Base-by-base conservation (phyloP, 2,888 invertebrate genomes). In the Polymixis lichenea region DNA sequence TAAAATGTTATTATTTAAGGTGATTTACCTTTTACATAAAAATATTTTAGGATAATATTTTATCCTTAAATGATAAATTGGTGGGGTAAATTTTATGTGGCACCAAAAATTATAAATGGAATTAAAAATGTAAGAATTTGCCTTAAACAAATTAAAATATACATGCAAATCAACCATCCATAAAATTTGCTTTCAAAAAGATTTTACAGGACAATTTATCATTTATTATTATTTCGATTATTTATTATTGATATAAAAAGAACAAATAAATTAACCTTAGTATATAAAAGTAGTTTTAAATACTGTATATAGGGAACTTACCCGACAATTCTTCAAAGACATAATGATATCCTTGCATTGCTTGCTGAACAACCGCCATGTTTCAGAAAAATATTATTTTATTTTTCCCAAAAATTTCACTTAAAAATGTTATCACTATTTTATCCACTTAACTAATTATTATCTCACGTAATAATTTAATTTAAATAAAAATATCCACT, bases 271-370 rank as follows among this genome's bases (percentile, higher is more conserved):
- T n/a, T n/a, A n/a, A 25, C 0, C 0, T 46, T 11, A 5, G 11
- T 6, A 46, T 13, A 15, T 22, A 49, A 13, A 49, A 17, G 2
- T 25, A 1, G 9, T 17, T 17, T 51, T 51, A 6, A 22, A 2
- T 28, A 22, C 2, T 28, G 15, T 51, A 0, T 25, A 51, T 15
- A 66, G 25, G 13, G 17, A 43, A 75, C 87, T 84, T 55, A 87
- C 87, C 87, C 1, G 87, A 78, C 43, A 87, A 84, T 72, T 87
- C 87, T 13, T 87, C 74, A 43, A 87, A 86, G 11, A 88, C 61
- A 77, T 87, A 88, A 11, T 81, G 67, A 32, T 87, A 87, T 65
- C 86, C 84, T 66, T 88, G 86, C 22, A 87, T 7, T 0, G 85
- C 87, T 28, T 46, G 80, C 8, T 87, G 88, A 0, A 86, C 79